phyloP scores from a whole-genome alignment of 2,888 invertebrate genomes.

The Ophioninae sp. region DNA sequence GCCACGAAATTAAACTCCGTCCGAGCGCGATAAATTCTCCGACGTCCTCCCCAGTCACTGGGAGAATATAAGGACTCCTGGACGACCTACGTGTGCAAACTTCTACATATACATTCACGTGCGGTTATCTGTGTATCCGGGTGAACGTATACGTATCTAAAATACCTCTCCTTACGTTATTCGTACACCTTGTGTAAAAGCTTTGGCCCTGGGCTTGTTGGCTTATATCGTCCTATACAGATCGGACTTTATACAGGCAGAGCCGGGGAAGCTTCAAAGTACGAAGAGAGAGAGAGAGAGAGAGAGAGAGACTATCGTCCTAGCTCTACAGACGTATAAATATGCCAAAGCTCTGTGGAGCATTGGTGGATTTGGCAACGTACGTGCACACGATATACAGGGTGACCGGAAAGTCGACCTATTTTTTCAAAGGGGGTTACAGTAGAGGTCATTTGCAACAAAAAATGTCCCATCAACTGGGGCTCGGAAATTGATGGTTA shows the following conservation, averaged over 20 bases:
- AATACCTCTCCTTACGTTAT: constrained; percentile 49
- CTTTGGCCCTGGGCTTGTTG: constrained; percentile 45
- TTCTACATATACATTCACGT: constrained; percentile 35
- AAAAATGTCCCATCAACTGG: too few relatives aligned
- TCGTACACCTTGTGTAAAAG: constrained; percentile 57
- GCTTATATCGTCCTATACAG: constrained; percentile 54
- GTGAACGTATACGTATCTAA: constrained; percentile 55
- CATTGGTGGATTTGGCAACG: constrained; percentile 40
- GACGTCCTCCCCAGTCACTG: constrained; percentile 70
- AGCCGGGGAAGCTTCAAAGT: constrained; percentile 19
- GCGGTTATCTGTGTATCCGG: constrained; percentile 14
- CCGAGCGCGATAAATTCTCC: constrained; percentile 73
- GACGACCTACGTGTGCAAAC: constrained; percentile 53
- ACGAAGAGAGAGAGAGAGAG: constrained; percentile 8
- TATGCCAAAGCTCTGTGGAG: constrained; percentile 37
- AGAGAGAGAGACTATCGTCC: constrained; percentile 34
- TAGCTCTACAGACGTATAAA: constrained; percentile 48
- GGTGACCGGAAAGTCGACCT: too few relatives aligned
- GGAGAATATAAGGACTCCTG: constrained; percentile 63
- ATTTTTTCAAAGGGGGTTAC: too few relatives aligned
- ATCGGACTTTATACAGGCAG: constrained; percentile 33
- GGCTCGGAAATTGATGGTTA: too few relatives aligned
- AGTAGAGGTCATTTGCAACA: too few relatives aligned
- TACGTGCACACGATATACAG: constrained; percentile 19
- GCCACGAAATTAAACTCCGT: constrained; percentile 72